Percentiles rank a stretch among this genome's conserved stretches.
phyloP scores from a whole-genome alignment of 2,888 invertebrate species.

The Tillus elongatus region DNA sequence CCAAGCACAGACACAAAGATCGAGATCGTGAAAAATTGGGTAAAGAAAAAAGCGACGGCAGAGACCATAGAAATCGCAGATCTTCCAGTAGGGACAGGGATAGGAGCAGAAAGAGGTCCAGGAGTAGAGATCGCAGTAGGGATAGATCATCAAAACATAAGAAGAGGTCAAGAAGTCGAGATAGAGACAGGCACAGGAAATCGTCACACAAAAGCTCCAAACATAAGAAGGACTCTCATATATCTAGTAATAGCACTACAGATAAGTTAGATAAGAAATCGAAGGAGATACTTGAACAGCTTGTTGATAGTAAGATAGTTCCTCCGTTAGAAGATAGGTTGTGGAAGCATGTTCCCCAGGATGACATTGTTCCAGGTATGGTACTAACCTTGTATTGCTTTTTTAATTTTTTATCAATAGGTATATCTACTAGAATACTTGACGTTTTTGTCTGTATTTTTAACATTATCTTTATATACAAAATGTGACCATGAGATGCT shows the following conservation, averaged over 20 bases:
- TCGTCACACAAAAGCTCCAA: constrained; percentile 38
- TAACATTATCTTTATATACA: no score
- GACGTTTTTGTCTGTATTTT: no score
- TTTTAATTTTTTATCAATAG: neutral
- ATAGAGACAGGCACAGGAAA: constrained; percentile 30
- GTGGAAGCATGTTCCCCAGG: constrained; percentile 46
- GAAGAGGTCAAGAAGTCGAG: constrained; percentile 31
- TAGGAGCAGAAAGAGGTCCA: constrained; percentile 24
- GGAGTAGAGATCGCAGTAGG: constrained; percentile 29
- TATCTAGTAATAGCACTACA: constrained; percentile 27
- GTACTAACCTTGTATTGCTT: neutral
- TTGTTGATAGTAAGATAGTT: constrained; percentile 41
- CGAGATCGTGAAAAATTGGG: constrained; percentile 24
- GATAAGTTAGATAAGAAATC: constrained; percentile 40
- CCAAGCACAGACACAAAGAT: constrained; percentile 28
- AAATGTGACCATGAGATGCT: no score
- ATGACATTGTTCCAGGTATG: constrained; percentile 36
- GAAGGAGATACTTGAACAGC: constrained; percentile 40
- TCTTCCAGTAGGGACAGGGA: constrained; percentile 28
- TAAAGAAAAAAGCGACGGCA: constrained; percentile 28
- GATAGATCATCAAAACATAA: constrained; percentile 20
- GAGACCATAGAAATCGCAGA: constrained; percentile 23
- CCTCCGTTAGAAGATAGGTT: constrained; percentile 45
- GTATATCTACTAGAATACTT: no score
- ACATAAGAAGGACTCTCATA: constrained; percentile 33